Percentiles rank a stretch among this genome's conserved stretches.
Conservation (phyloP, 2,888 invertebrate genomes). For the Agrochola circellaris region DNA sequence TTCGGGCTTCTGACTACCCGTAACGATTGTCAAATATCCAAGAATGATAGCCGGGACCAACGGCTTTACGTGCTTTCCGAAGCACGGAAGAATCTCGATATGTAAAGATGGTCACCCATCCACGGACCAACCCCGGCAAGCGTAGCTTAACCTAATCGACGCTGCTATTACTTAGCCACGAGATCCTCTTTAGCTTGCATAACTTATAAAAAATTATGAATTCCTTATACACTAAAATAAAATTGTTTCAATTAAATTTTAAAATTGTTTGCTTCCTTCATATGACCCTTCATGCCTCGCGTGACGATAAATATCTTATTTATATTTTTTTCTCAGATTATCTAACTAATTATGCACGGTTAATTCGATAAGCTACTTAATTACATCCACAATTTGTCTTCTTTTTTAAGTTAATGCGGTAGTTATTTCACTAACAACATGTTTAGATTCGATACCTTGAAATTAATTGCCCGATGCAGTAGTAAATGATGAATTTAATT, state of each 20-base stretch:
- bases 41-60: too few species aligned
- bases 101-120: too few species aligned
- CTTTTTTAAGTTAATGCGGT: constrained; percentile 23
- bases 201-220: too few species aligned
- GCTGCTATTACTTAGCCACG: too few species aligned
- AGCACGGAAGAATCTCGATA: too few species aligned
- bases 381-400: constrained; percentile 17
- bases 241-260: constrained; percentile 23
- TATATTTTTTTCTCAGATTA: constrained; percentile 50
- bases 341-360: constrained; percentile 27
- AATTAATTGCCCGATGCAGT: constrained; percentile 23
- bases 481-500: constrained; percentile 10
- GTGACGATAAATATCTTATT: constrained; percentile 47
- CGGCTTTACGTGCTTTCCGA: too few species aligned
- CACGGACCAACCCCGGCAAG: too few species aligned
- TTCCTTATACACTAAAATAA: neutral
- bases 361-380: constrained; percentile 36
- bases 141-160: too few species aligned
- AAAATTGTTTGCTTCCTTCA: constrained; percentile 23
- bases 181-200: neutral
- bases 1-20: too few species aligned
- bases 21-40: too few species aligned
- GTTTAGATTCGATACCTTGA: constrained; percentile 33
- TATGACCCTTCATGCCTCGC: constrained; percentile 38
- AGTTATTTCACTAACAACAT: constrained; percentile 4